Evolutionary conservation across 2,888 invertebrate species (phyloP).

Genomic region (Andrena hattorfiana): DNA sequence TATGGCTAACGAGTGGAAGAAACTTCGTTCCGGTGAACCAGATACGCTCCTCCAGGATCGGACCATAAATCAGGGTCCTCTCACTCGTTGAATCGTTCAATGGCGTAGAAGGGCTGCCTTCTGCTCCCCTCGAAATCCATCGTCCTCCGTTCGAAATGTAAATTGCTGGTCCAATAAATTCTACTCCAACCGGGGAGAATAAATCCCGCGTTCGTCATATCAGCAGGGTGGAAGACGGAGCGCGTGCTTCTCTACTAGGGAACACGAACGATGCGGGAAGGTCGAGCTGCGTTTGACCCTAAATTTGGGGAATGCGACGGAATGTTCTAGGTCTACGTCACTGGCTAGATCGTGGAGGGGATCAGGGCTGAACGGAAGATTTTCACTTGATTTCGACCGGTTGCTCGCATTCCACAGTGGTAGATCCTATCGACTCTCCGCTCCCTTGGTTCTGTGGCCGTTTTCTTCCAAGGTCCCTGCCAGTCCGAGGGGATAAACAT

Average conservation of each 20-base stretch:
- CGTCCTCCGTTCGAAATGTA: constrained; percentile 9
- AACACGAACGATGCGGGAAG: too few species aligned
- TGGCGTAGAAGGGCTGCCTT: neutral
- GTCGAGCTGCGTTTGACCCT: too few species aligned
- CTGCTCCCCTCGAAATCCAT: constrained; percentile 7
- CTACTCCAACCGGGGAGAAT: neutral
- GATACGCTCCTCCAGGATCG: constrained; percentile 36
- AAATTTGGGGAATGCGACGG: neutral
- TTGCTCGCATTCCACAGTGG: constrained; percentile 50
- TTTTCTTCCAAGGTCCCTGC: neutral
- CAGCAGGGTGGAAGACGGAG: too few species aligned
- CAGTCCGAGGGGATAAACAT: constrained; percentile 64
- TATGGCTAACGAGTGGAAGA: constrained; percentile 45
- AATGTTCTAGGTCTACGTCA: neutral
- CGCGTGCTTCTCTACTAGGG: neutral
- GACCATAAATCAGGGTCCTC: constrained; percentile 53
- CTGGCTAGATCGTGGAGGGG: neutral
- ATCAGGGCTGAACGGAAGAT: neutral
- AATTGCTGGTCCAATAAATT: constrained; percentile 31
- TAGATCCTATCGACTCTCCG: constrained; percentile 37
- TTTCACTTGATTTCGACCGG: constrained; percentile 46
- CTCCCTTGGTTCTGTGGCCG: neutral
- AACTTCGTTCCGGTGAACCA: constrained; percentile 52
- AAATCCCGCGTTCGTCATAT: neutral
- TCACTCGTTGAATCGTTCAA: constrained; percentile 19